Evolutionary conservation across 2,888 invertebrate species (phyloP).

Genomic region (Drosophila prolongata): DNA sequence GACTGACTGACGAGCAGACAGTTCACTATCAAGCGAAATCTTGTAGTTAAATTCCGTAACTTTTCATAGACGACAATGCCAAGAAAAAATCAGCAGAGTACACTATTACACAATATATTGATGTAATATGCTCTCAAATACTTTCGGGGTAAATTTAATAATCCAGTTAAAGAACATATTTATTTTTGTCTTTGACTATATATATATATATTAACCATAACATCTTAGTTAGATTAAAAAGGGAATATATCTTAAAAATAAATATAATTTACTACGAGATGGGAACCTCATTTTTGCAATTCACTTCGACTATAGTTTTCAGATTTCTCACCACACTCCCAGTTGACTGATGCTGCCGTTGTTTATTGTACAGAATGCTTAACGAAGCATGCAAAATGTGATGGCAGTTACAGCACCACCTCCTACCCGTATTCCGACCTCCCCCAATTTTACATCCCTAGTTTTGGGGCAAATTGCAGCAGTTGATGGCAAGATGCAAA

Average conservation of each 20-base stretch:
- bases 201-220: too few relatives aligned
- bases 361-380: slow-evolving; percentile 70
- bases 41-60: slow-evolving; percentile 4
- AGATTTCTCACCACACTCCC: slow-evolving; percentile 1
- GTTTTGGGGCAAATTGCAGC: slow-evolving; percentile 54
- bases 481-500: slow-evolving; percentile 32
- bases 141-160: not conserved
- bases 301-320: too few relatives aligned
- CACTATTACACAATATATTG: too few relatives aligned
- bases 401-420: slow-evolving; percentile 51
- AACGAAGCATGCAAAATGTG: slow-evolving; percentile 79
- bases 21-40: slow-evolving; percentile 16
- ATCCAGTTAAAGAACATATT: not conserved
- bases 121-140: not conserved
- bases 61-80: slow-evolving; percentile 44
- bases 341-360: slow-evolving; percentile 38
- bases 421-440: not conserved
- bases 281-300: too few relatives aligned
- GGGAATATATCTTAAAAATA: too few relatives aligned
- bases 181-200: too few relatives aligned
- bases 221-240: too few relatives aligned
- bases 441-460: slow-evolving; percentile 12
- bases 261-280: too few relatives aligned
- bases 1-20: slow-evolving; percentile 8
- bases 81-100: slow-evolving; percentile 20